Evolutionary conservation across 2,888 invertebrate species (phyloP).

Genomic region (Stenotaenia linearis): DNA sequence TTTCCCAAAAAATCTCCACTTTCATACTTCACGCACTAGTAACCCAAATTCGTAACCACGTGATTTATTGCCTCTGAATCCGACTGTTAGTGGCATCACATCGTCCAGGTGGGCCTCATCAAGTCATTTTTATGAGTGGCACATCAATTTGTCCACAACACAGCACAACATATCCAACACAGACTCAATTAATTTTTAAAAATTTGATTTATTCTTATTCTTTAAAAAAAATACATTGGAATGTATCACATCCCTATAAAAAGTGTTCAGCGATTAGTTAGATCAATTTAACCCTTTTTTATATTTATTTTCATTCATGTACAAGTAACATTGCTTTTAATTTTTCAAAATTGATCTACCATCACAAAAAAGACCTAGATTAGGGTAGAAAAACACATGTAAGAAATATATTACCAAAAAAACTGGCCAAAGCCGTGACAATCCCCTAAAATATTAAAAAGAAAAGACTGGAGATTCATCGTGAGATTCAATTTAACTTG

Average conservation of each 20-base stretch:
- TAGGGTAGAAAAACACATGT: no score
- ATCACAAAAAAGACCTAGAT: neutral
- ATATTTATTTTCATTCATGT: neutral
- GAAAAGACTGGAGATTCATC: neutral
- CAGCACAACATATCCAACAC: neutral
- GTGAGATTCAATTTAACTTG: neutral
- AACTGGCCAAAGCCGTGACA: slow-evolving; percentile 6
- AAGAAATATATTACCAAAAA: no score
- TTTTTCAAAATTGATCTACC: neutral
- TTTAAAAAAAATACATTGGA: neutral
- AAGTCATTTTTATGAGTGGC: neutral
- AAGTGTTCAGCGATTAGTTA: neutral
- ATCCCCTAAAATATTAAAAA: neutral
- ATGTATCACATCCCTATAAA: neutral
- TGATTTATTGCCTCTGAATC: slow-evolving; percentile 33
- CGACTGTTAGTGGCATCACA: neutral
- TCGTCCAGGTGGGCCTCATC: neutral
- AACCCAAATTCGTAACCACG: slow-evolving; percentile 35
- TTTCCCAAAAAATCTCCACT: no score
- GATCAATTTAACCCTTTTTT: neutral
- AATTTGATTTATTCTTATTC: no score
- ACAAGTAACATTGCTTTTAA: no score
- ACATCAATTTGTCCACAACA: neutral
- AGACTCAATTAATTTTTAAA: no score
- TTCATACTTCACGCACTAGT: no score